phyloP scores from a whole-genome alignment of 1,140 invertebrate genomes.

The Drosophila sp. region DNA sequence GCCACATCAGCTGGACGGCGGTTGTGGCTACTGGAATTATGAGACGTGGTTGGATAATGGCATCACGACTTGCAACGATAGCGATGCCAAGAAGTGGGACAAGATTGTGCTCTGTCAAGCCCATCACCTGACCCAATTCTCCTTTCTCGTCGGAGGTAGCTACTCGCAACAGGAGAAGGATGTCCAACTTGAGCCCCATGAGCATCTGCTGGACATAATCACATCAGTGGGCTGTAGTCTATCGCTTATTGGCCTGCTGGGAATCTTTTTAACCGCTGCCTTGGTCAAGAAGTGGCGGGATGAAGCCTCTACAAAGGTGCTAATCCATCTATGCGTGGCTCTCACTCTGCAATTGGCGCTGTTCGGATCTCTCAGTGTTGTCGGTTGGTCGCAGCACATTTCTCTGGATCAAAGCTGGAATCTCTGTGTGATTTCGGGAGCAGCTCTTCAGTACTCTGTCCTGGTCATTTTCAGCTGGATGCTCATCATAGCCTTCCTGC shows the following conservation, averaged over 20 bases:
- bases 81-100: neutral
- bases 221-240: constrained; percentile 86
- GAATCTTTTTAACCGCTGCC: constrained; percentile 87
- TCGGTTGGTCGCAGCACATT: constrained; percentile 53
- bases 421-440: constrained; percentile 85
- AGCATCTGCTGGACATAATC: constrained; percentile 85
- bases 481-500: constrained; percentile 88
- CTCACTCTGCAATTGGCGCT: constrained; percentile 87
- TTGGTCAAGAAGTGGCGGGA: constrained; percentile 87
- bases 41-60: constrained; percentile 67
- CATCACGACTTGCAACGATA: constrained; percentile 31
- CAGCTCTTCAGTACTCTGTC: constrained; percentile 87
- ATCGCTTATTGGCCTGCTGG: constrained; percentile 86
- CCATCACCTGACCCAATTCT: constrained; percentile 88
- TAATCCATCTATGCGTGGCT: constrained; percentile 87
- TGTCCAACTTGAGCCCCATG: constrained; percentile 75
- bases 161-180: constrained; percentile 10
- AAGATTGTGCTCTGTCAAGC: constrained; percentile 85
- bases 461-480: constrained; percentile 88
- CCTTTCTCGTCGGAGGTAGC: constrained; percentile 85
- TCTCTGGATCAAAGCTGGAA: constrained; percentile 38
- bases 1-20: constrained; percentile 15
- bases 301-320: constrained; percentile 87
- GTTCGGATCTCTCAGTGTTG: constrained; percentile 68
- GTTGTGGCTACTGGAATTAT: constrained; percentile 81